Evolutionary conservation across 2,113 vertebrate species (phyloP).

Genomic region (Loxodonta africana): DNA sequence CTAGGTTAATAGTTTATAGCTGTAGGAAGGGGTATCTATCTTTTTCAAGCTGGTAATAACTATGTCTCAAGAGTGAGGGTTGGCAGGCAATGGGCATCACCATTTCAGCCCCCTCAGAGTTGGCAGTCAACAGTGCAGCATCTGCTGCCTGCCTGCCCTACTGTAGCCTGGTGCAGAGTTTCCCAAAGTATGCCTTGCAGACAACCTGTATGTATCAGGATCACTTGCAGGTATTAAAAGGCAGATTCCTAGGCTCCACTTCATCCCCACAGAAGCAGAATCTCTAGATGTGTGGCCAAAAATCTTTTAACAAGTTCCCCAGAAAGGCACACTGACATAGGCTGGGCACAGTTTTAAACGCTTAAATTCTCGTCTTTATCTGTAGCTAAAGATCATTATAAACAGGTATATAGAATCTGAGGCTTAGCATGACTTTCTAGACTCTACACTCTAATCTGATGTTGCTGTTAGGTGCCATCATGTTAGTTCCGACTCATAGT

Average conservation of each 20-base stretch:
- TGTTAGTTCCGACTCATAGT: too few relatives aligned
- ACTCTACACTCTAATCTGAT: background rate
- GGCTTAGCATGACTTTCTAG: background rate
- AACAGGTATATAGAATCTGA: background rate
- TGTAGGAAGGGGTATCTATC: background rate
- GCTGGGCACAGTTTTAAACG: background rate
- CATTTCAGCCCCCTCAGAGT: background rate
- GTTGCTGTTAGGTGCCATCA: too few relatives aligned
- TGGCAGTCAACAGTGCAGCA: background rate
- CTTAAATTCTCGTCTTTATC: background rate
- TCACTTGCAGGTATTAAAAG: background rate
- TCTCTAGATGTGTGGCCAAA: background rate
- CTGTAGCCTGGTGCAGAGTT: background rate
- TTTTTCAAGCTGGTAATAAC: background rate
- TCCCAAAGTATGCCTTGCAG: background rate
- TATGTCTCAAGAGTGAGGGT: background rate
- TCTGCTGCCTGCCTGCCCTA: background rate
- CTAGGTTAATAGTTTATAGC: background rate
- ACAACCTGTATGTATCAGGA: background rate
- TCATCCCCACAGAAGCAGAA: background rate
- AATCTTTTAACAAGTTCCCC: background rate
- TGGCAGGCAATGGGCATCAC: background rate
- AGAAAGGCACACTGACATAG: background rate
- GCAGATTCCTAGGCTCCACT: background rate
- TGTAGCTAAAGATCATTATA: background rate